A percentile compares a stretch with the other conserved stretches of the same genome.
Evolutionary conservation across 2,888 invertebrate species (phyloP).

Genomic region (Mythimna ferrago): DNA sequence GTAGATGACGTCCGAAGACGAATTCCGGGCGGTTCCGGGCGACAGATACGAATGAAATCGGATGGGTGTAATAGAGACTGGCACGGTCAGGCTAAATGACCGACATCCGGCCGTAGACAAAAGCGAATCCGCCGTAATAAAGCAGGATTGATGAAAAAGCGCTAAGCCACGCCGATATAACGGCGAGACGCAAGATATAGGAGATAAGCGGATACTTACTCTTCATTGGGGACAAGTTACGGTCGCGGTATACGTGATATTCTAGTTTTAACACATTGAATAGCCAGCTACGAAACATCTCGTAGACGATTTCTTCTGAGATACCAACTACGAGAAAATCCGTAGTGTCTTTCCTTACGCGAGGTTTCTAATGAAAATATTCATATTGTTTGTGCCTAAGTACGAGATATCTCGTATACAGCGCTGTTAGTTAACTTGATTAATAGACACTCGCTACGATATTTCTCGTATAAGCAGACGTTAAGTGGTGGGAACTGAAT

Average conservation of each 20-base stretch:
- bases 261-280: too few relatives aligned
- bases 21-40: slow-evolving; percentile 80
- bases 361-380: too few relatives aligned
- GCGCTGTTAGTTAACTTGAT: too few relatives aligned
- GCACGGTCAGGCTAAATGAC: slow-evolving; percentile 89
- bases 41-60: slow-evolving; percentile 90
- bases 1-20: slow-evolving; percentile 85
- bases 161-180: slow-evolving; percentile 92
- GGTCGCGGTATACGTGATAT: not conserved
- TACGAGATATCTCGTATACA: too few relatives aligned
- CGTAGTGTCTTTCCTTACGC: too few relatives aligned
- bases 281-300: too few relatives aligned
- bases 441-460: too few relatives aligned
- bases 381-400: too few relatives aligned
- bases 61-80: slow-evolving; percentile 87
- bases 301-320: too few relatives aligned
- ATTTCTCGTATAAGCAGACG: too few relatives aligned
- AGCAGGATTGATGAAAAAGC: slow-evolving; percentile 91
- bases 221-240: slow-evolving; percentile 1
- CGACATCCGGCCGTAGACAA: slow-evolving; percentile 88
- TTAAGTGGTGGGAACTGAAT: too few relatives aligned
- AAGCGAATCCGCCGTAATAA: slow-evolving; percentile 90
- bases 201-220: slow-evolving; percentile 58
- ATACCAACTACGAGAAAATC: too few relatives aligned
- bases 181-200: slow-evolving; percentile 63